phyloP scores from a whole-genome alignment of 2,113 vertebrate genomes.

The Condylura cristata region DNA sequence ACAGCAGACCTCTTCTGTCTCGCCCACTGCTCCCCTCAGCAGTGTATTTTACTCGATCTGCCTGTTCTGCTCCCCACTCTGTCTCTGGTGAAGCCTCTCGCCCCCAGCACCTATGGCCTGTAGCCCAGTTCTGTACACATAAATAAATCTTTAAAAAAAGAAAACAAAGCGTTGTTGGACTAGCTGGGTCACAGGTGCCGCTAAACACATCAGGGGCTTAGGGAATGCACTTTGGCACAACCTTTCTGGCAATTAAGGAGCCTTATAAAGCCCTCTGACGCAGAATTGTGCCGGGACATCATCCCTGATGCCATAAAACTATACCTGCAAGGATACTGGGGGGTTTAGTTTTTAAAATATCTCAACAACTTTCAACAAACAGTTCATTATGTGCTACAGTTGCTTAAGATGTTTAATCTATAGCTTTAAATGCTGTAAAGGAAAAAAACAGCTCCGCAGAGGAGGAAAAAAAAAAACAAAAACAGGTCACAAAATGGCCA shows the following conservation, averaged over 20 bases:
- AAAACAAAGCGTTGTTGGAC: neutral
- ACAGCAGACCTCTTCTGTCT: no score
- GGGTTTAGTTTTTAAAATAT: no score
- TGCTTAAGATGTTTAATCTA: neutral
- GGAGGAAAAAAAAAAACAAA: fast-evolving
- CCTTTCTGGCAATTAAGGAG: neutral
- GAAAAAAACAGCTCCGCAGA: neutral
- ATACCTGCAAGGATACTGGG: neutral
- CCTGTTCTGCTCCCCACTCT: no score
- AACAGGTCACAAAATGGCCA: neutral
- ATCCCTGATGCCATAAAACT: constrained; percentile 8
- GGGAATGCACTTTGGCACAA: neutral
- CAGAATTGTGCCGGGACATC: neutral
- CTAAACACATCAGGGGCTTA: neutral
- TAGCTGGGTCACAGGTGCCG: neutral
- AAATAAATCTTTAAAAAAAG: no score
- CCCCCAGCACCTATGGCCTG: no score
- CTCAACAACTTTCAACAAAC: neutral
- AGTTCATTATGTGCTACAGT: neutral
- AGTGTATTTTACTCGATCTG: no score
- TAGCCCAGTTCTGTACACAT: no score
- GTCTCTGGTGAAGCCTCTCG: no score
- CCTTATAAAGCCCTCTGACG: neutral
- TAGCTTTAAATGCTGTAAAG: neutral
- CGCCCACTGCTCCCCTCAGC: no score